Evolutionary conservation across 2,113 vertebrate genomes (phyloP).

Genomic region (Archocentrus centrarchus): DNA sequence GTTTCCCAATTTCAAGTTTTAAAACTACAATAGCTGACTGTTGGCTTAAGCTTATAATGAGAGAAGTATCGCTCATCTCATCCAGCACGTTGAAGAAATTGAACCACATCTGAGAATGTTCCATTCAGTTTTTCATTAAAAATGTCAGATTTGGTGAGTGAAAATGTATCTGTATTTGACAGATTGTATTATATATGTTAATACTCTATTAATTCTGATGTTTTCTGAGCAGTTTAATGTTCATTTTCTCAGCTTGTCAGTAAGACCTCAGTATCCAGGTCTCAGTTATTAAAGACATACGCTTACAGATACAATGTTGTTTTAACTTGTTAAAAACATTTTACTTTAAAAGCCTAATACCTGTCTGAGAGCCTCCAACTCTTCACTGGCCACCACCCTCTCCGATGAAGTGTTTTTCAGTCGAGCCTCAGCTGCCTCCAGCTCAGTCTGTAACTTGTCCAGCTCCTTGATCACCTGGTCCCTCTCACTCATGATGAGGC

Average conservation of each 20-base stretch:
- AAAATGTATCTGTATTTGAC: neutral
- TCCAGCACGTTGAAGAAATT: neutral
- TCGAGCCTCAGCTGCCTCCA: conserved; percentile 93
- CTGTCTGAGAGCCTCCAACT: conserved; percentile 96
- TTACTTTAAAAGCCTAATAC: conserved; percentile 61
- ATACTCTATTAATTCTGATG: neutral
- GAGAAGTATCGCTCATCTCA: neutral
- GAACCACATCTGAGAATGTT: neutral
- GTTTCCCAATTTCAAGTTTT: neutral
- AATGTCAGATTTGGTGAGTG: neutral
- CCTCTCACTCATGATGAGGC: conserved; percentile 97
- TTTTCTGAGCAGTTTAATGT: neutral
- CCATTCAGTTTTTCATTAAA: neutral
- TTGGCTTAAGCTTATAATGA: neutral
- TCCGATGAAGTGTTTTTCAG: conserved; percentile 96
- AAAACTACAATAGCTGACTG: neutral
- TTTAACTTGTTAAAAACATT: neutral
- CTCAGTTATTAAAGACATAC: neutral
- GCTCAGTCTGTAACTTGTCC: conserved; percentile 95
- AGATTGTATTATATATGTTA: too few relatives aligned
- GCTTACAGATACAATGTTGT: neutral
- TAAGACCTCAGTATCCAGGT: neutral
- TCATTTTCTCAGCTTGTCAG: neutral
- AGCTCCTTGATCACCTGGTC: conserved; percentile 99
- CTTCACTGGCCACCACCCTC: conserved; percentile 93